phyloP scores from a whole-genome alignment of 1,140 invertebrate species.

The Nilaparvata lugens region DNA sequence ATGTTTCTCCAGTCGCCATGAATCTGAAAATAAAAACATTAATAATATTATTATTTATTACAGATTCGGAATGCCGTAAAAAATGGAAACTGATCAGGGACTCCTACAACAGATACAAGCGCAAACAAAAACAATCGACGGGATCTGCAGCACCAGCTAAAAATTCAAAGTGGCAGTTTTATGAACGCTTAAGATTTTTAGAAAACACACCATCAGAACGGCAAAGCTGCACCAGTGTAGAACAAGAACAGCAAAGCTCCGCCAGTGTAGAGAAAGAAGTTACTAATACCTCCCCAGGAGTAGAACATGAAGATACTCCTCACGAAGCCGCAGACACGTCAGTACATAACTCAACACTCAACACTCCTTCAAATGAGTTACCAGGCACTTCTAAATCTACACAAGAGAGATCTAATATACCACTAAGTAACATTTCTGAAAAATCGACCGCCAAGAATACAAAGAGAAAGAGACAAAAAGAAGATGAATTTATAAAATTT shows the following conservation, averaged over 20 bases:
- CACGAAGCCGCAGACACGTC: too few relatives aligned
- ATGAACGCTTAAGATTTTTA: not conserved
- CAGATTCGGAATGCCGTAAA: not conserved
- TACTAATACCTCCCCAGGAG: too few relatives aligned
- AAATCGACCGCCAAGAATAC: not conserved
- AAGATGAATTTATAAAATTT: not conserved
- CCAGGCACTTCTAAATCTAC: not conserved
- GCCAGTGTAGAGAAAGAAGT: too few relatives aligned
- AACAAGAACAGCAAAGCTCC: too few relatives aligned
- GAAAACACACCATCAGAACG: not conserved
- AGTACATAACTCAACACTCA: too few relatives aligned
- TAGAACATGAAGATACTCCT: too few relatives aligned
- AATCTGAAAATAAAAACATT: not conserved
- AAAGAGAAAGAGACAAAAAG: not conserved
- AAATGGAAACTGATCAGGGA: constrained; percentile 4
- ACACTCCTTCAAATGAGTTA: not conserved
- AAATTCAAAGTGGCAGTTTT: not conserved
- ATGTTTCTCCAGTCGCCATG: not conserved
- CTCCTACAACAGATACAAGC: constrained; percentile 1
- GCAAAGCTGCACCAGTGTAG: not conserved
- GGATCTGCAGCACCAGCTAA: not conserved
- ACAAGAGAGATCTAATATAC: not conserved
- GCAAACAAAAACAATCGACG: not conserved
- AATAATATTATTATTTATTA: not conserved
- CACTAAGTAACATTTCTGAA: not conserved